phyloP scores from a whole-genome alignment of 2,797 vertebrate species.

The Peromyscus aztecus region DNA sequence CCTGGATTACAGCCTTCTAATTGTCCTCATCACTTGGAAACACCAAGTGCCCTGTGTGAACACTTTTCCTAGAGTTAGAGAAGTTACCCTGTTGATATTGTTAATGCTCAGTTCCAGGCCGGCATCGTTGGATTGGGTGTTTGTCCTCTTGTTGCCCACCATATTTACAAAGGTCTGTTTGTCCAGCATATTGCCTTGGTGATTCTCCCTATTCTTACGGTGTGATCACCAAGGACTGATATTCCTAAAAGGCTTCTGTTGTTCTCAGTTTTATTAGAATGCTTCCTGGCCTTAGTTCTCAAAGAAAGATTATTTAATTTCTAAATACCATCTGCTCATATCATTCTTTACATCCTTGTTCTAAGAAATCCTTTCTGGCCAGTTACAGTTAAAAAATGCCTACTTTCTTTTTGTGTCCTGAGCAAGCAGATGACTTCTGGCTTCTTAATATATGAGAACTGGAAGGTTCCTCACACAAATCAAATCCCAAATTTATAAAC shows the following conservation, averaged over 20 bases:
- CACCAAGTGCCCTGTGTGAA: not conserved
- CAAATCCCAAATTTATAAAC: not conserved
- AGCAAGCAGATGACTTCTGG: not conserved
- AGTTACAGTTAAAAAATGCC: not conserved
- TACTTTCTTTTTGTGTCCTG: not conserved
- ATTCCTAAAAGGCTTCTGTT: not conserved
- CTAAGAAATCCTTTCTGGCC: not conserved
- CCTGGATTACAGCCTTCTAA: fast-evolving
- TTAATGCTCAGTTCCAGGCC: not conserved
- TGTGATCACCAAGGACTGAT: too few relatives aligned
- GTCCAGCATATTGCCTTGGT: not conserved
- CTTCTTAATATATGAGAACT: not conserved
- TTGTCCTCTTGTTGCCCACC: not conserved
- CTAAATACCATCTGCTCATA: not conserved
- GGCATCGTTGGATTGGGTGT: fast-evolving
- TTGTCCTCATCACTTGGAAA: not conserved
- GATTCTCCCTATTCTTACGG: not conserved
- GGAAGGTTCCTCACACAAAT: not conserved
- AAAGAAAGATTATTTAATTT: not conserved
- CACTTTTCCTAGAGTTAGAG: not conserved
- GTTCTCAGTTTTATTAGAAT: not conserved
- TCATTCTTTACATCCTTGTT: not conserved
- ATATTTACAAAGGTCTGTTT: not conserved
- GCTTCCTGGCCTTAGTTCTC: not conserved
- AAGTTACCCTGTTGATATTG: not conserved